These are phyloP conservation scores for Margaritifera margaritifera DNA, from an alignment of 2,888 invertebrate genomes.

Conservation along the genomic window DNA sequence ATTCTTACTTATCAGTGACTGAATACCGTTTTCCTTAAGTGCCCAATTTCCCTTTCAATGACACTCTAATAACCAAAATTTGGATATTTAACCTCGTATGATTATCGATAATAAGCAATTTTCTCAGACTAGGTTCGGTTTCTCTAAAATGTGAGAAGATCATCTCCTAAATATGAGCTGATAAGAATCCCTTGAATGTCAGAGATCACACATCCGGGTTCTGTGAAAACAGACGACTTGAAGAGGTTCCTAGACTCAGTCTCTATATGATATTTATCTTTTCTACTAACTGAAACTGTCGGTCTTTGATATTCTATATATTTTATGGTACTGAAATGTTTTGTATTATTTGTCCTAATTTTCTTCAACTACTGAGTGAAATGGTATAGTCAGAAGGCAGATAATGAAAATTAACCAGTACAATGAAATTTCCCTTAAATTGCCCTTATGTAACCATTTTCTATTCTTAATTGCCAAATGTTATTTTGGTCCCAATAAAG, in stretches of 20 bases:
- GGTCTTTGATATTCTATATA: no score
- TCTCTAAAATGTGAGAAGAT: no score
- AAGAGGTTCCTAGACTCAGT: background rate
- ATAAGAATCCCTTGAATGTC: no score
- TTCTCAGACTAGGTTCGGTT: no score
- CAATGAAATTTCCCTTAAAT: constrained; percentile 2
- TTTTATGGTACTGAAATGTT: no score
- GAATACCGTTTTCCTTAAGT: constrained; percentile 34
- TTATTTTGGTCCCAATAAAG: background rate
- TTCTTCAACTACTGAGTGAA: background rate
- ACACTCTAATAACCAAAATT: constrained; percentile 27
- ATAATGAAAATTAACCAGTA: background rate
- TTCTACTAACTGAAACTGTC: no score
- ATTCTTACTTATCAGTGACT: background rate
- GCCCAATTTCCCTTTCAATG: constrained; percentile 35
- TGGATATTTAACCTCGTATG: background rate
- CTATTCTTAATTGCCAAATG: background rate
- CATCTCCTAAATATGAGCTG: no score
- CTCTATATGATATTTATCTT: no score
- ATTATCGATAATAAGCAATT: no score
- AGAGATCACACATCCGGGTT: constrained; percentile 1
- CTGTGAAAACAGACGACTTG: background rate
- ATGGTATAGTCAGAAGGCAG: constrained; percentile 1
- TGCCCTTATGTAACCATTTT: background rate
- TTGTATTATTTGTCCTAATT: no score